Evolutionary conservation across 2,113 vertebrate genomes (phyloP), one percentile per base, ranked within the genome.

Genomic region (Anthoscopus minutus): DNA sequence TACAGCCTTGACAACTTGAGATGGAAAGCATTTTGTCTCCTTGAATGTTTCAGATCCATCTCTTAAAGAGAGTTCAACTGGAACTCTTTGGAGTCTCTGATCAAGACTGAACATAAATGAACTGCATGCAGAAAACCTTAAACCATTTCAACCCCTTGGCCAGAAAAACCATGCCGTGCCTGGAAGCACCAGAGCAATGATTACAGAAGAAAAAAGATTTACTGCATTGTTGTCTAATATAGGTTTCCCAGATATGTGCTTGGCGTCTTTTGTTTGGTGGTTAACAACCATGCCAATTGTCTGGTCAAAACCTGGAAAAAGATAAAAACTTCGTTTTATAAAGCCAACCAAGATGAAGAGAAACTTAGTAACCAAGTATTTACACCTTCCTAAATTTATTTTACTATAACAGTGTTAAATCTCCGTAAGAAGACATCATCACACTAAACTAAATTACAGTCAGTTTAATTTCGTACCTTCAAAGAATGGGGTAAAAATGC

Each of bases 141-240:
- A 70, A 45, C 28, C n/a, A 72, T 35, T 91, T 98, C 94, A 98
- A 5, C 93, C 60, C 65, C 96, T 97, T 48, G 99, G 99, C 99
- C 99, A 99, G 92, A 98, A 91, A 5, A 97, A 98, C 97, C 98
- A 99, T 0, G 99, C 98, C 15, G 98, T 60, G n/a, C 98, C 98
- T 10, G 99, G 99, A 72, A 99, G 97, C 54, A 98, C 30, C 48
- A 99, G 97, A 12, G 99, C 99, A 28, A 98, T 73, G 24, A 99
- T 93, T 35, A 99, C 94, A 7, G 98, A 98, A 85, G 99, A 99
- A 96, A 99, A 99, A 30, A 99, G 98, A 95, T 99, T 99, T 28
- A 99, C 99, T 0, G 98, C 97, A 0, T 99, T 99, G 98, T 99
- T 99, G 96, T 99, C 99, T 50, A 99, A 94, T 92, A 99, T 99